Percentiles rank a stretch among this genome's conserved stretches.
Conservation (phyloP, 2,888 invertebrate species). For the Drosophila quinaria region DNA sequence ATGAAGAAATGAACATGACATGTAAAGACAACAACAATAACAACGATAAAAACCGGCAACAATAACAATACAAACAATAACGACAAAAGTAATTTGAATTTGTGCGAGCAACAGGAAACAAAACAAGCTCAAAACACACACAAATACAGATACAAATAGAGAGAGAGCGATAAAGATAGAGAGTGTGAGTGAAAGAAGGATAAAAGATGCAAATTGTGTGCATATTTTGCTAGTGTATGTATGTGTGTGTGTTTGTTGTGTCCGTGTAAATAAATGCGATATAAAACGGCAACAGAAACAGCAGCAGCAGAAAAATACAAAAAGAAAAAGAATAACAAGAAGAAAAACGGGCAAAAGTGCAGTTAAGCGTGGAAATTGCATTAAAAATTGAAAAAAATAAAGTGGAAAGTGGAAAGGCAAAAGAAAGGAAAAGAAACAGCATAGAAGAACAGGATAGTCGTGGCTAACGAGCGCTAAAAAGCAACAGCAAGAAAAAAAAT, state of each 20-base stretch:
- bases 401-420: slow-evolving; percentile 24
- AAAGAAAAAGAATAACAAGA: slow-evolving; percentile 35
- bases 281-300: slow-evolving; percentile 48
- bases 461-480: slow-evolving; percentile 77
- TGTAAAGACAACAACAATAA: slow-evolving; percentile 32
- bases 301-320: slow-evolving; percentile 22
- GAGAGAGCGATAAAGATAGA: not conserved
- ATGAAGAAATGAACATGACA: slow-evolving; percentile 57
- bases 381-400: slow-evolving; percentile 69
- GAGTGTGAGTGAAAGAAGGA: slow-evolving; percentile 4
- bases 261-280: slow-evolving; percentile 73
- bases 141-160: slow-evolving; percentile 12
- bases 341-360: slow-evolving; percentile 67
- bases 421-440: slow-evolving; percentile 35
- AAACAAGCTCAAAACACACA: slow-evolving; percentile 35
- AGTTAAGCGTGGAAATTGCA: slow-evolving; percentile 79
- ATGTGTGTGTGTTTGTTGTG: slow-evolving; percentile 32
- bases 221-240: slow-evolving; percentile 51
- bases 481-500: slow-evolving; percentile 37
- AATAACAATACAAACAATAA: slow-evolving; percentile 58
- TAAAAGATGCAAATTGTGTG: slow-evolving; percentile 63
- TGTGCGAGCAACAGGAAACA: slow-evolving; percentile 58
- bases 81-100: slow-evolving; percentile 74
- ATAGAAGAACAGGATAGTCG: slow-evolving; percentile 38
- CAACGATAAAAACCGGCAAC: slow-evolving; percentile 13